Conservation (phyloP, 2,113 vertebrate genomes). For the Syrmaticus mikado region DNA sequence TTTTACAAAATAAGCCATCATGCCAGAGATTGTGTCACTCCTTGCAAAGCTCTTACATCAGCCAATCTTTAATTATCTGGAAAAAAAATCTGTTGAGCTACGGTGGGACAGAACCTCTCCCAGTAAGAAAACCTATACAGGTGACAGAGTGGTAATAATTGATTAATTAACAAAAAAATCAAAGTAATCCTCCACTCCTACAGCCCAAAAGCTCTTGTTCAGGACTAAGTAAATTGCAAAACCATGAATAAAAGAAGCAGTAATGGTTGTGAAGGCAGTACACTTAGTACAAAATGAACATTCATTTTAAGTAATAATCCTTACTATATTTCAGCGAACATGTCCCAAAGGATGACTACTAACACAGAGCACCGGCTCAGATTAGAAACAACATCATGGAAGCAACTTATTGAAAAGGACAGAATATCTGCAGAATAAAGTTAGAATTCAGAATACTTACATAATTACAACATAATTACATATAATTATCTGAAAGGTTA, state of each 20-base stretch:
- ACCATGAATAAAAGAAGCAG: background rate
- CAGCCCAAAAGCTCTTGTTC: background rate
- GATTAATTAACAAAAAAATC: background rate
- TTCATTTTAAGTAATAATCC: conserved; percentile 1
- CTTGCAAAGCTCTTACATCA: background rate
- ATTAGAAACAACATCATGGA: background rate
- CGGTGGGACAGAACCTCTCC: background rate
- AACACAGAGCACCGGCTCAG: background rate
- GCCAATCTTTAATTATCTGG: background rate
- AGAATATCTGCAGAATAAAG: background rate
- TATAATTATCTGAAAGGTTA: conserved; percentile 46
- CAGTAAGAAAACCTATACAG: background rate
- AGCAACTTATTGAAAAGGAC: background rate
- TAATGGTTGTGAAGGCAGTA: background rate
- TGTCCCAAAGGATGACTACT: background rate
- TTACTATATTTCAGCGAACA: background rate
- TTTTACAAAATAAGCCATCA: background rate
- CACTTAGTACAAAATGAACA: background rate
- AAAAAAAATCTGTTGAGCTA: background rate
- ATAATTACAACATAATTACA: conserved; percentile 40
- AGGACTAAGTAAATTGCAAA: background rate
- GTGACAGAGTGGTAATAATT: background rate
- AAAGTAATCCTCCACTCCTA: background rate
- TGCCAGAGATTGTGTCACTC: background rate
- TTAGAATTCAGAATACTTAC: conserved; percentile 4